These are phyloP conservation scores for Mesodorylaimus sp. DNA, from an alignment of 2,888 invertebrate species.

Conservation along the genomic window DNA sequence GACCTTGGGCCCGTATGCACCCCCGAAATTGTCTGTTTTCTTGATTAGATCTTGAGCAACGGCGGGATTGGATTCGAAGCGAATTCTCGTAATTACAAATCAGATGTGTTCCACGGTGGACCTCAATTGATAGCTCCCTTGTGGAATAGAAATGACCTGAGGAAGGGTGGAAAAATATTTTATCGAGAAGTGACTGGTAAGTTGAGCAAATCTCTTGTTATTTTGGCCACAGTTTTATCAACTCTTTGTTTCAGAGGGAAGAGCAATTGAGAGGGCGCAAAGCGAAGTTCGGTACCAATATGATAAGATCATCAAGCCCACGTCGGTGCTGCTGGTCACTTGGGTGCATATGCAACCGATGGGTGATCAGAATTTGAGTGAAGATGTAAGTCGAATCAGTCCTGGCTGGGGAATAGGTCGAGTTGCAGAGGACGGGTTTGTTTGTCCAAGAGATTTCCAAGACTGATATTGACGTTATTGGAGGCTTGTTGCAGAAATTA, in stretches of 20 bases:
- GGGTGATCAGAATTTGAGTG: slow-evolving; percentile 18
- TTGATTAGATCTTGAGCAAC: slow-evolving; percentile 24
- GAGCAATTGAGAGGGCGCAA: slow-evolving; percentile 26
- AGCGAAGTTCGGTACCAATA: slow-evolving; percentile 29
- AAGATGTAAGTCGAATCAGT: slow-evolving; percentile 17
- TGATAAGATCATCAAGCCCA: slow-evolving; percentile 23
- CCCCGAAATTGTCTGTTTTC: too few species aligned
- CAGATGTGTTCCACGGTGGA: slow-evolving; percentile 3
- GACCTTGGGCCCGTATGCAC: too few species aligned
- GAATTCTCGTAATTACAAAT: slow-evolving; percentile 16
- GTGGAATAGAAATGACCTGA: slow-evolving; percentile 28
- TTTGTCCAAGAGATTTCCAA: neutral
- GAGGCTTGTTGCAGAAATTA: too few species aligned
- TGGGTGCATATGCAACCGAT: slow-evolving; percentile 29
- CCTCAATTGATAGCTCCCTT: slow-evolving; percentile 24
- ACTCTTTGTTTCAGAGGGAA: slow-evolving; percentile 22
- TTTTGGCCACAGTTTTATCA: too few species aligned
- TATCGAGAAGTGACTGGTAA: slow-evolving; percentile 25
- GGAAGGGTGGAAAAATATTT: slow-evolving; percentile 25
- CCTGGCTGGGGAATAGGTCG: neutral
- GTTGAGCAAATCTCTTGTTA: too few species aligned
- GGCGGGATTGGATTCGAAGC: slow-evolving; percentile 26
- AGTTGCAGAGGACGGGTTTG: neutral
- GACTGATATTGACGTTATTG: too few species aligned
- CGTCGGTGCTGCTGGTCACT: slow-evolving; percentile 21